phyloP scores from a whole-genome alignment of 2,113 vertebrate genomes.

The Anseranas semipalmata region DNA sequence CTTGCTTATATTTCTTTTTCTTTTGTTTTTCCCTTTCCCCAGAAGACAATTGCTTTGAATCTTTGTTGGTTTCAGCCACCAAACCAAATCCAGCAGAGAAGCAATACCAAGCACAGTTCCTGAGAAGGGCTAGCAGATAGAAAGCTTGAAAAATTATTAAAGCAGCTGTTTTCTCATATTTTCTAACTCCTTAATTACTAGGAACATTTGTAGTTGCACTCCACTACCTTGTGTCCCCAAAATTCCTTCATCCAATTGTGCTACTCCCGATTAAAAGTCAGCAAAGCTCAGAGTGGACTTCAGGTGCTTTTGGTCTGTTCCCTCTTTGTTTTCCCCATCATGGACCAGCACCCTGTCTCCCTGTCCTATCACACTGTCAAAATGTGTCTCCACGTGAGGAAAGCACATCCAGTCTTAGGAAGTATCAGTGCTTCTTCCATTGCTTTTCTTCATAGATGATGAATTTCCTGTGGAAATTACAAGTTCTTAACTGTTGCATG shows the following conservation, averaged over 20 bases:
- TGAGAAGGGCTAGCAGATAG: not conserved
- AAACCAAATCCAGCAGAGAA: not conserved
- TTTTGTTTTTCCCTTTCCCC: not conserved
- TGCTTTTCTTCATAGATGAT: not conserved
- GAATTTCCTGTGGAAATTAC: not conserved
- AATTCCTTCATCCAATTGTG: not conserved
- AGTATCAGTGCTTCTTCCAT: not conserved
- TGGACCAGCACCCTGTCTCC: not conserved
- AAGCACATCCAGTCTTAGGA: not conserved
- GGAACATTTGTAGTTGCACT: not conserved
- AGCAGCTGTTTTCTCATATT: not conserved
- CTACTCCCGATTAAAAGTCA: not conserved
- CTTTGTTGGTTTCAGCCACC: not conserved
- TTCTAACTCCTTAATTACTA: not conserved
- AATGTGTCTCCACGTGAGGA: not conserved
- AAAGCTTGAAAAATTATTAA: not conserved
- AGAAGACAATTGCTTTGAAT: not conserved
- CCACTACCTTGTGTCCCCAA: not conserved
- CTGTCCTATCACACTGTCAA: not conserved
- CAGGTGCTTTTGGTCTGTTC: not conserved
- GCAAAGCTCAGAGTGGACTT: not conserved
- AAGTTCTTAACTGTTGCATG: not conserved
- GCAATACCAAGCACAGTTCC: fast-evolving
- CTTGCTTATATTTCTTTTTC: not conserved
- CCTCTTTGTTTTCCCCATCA: not conserved